Conservation (phyloP, 1,140 invertebrate species). For the Argopecten irradians region DNA sequence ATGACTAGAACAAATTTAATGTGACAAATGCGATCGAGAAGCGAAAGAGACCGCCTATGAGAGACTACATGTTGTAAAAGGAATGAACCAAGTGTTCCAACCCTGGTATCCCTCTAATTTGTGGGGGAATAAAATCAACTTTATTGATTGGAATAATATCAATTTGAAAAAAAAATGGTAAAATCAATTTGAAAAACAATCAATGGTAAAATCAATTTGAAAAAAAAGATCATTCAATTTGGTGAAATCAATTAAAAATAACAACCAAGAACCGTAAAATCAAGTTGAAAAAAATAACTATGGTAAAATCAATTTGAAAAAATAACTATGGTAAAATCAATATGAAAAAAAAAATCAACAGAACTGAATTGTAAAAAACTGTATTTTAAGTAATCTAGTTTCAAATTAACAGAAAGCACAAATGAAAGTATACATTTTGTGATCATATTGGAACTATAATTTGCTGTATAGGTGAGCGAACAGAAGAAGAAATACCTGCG, state of each 20-base stretch:
- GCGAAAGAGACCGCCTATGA: neutral
- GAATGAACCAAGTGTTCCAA: neutral
- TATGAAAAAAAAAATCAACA: no score
- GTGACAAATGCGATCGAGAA: neutral
- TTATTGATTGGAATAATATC: no score
- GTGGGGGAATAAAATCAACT: no score
- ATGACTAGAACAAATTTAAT: neutral
- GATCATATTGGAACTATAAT: no score
- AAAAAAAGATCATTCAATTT: no score
- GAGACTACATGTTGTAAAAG: neutral
- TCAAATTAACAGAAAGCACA: conserved; percentile 67
- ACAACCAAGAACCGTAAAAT: no score
- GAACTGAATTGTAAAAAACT: neutral
- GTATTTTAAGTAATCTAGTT: neutral
- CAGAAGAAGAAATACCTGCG: conserved; percentile 82
- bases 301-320: neutral
- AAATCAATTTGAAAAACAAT: no score
- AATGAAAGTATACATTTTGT: no score
- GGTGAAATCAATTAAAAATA: no score
- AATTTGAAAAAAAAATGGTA: no score
- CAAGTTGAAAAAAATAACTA: neutral
- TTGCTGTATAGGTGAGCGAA: conserved; percentile 64
- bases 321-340: neutral
- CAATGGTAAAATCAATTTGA: no score
- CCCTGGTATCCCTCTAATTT: no score